Conservation (phyloP, 2,888 invertebrate species). For the Tenthredo amoena region DNA sequence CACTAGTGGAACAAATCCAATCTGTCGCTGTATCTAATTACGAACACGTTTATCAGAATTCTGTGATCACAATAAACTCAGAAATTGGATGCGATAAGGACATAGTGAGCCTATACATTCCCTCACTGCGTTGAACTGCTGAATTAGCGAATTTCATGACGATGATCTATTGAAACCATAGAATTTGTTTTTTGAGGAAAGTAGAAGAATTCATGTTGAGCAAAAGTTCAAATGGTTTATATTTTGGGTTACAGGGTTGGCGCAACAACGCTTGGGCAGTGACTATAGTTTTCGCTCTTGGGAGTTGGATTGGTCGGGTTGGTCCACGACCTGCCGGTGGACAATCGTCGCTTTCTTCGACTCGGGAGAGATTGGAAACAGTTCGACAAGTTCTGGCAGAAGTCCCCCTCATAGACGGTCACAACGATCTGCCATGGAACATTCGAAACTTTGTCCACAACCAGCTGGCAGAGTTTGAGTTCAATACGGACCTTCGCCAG, state of each 20-base stretch:
- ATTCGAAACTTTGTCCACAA: constrained; percentile 93
- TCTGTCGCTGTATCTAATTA: neutral
- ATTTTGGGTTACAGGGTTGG: neutral
- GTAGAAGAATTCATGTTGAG: neutral
- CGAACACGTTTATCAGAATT: neutral
- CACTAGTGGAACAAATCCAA: neutral
- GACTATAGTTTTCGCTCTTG: constrained; percentile 71
- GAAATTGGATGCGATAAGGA: neutral
- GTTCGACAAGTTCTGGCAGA: constrained; percentile 83
- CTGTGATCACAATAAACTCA: neutral
- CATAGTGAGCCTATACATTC: neutral
- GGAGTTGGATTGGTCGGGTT: constrained; percentile 71
- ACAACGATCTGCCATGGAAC: constrained; percentile 94
- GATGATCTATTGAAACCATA: neutral
- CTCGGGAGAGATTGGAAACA: constrained; percentile 81
- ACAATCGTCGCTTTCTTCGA: constrained; percentile 79
- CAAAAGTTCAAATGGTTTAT: neutral
- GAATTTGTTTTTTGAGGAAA: neutral
- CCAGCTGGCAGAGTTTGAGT: constrained; percentile 83
- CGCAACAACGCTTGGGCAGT: constrained; percentile 68
- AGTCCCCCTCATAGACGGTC: constrained; percentile 85
- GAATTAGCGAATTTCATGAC: neutral
- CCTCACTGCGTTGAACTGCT: neutral
- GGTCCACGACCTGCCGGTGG: constrained; percentile 71
- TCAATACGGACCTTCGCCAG: constrained; percentile 84